A percentile compares a stretch with the other conserved stretches of the same genome.
Conservation (phyloP, 35 echinoderm and acorn worm species). For the Stichopus chloronotus region DNA sequence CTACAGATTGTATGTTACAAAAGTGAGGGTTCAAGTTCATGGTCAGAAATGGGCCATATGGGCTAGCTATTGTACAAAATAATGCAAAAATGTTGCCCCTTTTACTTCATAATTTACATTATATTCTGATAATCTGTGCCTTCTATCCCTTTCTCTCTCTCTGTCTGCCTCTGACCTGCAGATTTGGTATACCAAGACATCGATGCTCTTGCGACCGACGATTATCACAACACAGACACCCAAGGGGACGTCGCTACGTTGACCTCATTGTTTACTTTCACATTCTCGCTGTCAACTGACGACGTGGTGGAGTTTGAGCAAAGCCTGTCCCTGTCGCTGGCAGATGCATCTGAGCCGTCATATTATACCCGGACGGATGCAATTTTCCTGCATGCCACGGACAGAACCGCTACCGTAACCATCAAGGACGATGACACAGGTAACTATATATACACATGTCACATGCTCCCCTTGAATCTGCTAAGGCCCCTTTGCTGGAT, state of each 20-base stretch:
- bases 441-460: neutral
- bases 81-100: no score
- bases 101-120: no score
- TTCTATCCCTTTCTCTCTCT: no score
- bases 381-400: neutral
- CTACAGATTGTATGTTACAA: no score
- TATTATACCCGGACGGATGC: neutral
- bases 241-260: neutral
- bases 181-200: neutral
- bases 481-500: no score
- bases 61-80: no score
- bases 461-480: no score
- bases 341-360: neutral
- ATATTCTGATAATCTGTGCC: no score
- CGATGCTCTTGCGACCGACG: neutral
- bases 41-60: no score
- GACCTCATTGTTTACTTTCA: neutral
- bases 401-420: neutral
- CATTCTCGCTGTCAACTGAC: neutral
- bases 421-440: constrained; percentile 52
- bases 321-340: constrained; percentile 12
- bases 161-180: neutral
- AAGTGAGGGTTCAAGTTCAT: no score
- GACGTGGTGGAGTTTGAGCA: constrained; percentile 25
- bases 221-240: neutral